phyloP scores from a whole-genome alignment of 2,113 vertebrate genomes.

The Caranx melampygus region DNA sequence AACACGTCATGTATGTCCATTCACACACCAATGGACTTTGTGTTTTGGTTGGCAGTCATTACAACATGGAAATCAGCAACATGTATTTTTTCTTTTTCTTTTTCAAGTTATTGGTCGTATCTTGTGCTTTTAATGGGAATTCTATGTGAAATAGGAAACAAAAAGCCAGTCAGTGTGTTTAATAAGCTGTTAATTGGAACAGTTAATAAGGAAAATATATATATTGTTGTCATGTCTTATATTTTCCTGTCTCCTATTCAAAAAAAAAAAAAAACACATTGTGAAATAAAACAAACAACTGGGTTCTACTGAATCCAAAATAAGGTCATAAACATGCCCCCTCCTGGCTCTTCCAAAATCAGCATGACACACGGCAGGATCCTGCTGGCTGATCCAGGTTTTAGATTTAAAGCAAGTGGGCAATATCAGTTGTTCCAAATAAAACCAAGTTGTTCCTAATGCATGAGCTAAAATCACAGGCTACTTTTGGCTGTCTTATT shows the following conservation, averaged over 20 bases:
- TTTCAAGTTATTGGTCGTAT: not conserved
- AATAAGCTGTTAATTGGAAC: not conserved
- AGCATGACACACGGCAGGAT: slow-evolving; percentile 29
- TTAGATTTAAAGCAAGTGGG: slow-evolving; percentile 32
- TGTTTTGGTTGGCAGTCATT: slow-evolving; percentile 5
- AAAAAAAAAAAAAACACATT: not conserved
- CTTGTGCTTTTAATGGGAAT: not conserved
- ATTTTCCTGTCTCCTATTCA: not conserved
- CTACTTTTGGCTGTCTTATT: not conserved
- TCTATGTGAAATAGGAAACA: not conserved
- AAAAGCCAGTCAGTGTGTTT: not conserved
- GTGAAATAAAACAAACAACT: slow-evolving; percentile 4
- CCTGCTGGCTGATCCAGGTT: slow-evolving; percentile 1
- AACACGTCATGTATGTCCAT: slow-evolving; percentile 33
- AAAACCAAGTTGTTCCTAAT: not conserved
- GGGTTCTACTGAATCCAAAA: not conserved
- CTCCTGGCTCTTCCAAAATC: not conserved
- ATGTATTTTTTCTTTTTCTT: not conserved
- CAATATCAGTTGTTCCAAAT: slow-evolving; percentile 3
- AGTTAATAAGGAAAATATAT: not conserved
- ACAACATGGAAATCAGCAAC: not conserved
- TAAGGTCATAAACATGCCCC: not conserved
- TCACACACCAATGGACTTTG: slow-evolving; percentile 17
- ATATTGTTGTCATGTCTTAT: not conserved
- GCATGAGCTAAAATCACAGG: slow-evolving; percentile 12